phyloP scores from a whole-genome alignment of 2,113 vertebrate species.

The Orientallactaga bullata region DNA sequence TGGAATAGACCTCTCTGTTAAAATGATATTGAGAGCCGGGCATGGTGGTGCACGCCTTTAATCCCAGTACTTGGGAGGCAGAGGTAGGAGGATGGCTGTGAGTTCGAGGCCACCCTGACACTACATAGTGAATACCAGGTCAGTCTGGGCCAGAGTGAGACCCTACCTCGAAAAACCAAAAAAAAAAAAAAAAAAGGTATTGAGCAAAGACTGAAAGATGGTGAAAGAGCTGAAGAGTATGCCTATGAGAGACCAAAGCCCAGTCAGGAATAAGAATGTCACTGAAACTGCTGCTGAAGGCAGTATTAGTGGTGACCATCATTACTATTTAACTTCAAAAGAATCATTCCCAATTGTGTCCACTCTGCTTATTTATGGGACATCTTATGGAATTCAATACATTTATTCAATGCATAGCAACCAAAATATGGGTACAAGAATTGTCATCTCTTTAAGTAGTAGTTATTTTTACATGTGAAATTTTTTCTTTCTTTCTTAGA shows the following conservation, averaged over 20 bases:
- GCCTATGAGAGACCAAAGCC: fast-evolving
- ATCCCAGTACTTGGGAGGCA: too few species aligned
- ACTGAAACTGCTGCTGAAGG: too few species aligned
- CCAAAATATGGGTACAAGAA: not conserved
- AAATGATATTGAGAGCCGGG: not conserved
- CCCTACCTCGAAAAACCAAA: too few species aligned
- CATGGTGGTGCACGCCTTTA: too few species aligned
- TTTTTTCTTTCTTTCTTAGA: not conserved
- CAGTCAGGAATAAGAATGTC: not conserved
- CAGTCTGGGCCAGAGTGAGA: too few species aligned
- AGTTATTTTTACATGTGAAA: not conserved
- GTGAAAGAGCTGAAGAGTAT: not conserved
- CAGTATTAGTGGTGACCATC: not conserved
- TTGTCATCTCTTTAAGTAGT: not conserved
- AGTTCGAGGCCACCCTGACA: too few species aligned
- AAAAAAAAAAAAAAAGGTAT: too few species aligned
- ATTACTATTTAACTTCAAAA: not conserved
- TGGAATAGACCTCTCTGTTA: not conserved
- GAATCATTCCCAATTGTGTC: not conserved
- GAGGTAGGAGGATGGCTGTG: too few species aligned
- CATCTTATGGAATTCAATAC: not conserved
- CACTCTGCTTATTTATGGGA: not conserved
- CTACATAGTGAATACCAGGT: too few species aligned
- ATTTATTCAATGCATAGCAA: not conserved
- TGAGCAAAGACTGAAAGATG: not conserved